These are phyloP conservation scores for Cephus pulcher DNA, from an alignment of 2,888 invertebrate genomes.

Conservation along the genomic window DNA sequence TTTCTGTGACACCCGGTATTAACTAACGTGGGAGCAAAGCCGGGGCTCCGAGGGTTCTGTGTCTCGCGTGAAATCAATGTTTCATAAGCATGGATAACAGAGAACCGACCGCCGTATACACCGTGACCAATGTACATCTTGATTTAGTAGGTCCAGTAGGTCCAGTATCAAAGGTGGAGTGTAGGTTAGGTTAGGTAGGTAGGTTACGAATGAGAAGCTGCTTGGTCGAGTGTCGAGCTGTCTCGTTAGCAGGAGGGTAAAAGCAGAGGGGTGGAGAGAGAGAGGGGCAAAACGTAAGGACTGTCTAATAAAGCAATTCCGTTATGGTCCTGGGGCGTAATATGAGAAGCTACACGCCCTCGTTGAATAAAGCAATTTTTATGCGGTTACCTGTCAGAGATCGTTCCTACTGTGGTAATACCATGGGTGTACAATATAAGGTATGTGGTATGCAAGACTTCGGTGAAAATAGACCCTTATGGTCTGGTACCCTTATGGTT, in stretches of 20 bases:
- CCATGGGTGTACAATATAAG: neutral
- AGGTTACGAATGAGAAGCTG: slow-evolving; percentile 25
- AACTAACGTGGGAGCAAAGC: slow-evolving; percentile 45
- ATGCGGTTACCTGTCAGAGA: slow-evolving; percentile 5
- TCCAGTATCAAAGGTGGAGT: neutral
- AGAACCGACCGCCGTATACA: slow-evolving; percentile 54
- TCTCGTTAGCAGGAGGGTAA: slow-evolving; percentile 58
- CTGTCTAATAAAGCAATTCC: slow-evolving; percentile 64
- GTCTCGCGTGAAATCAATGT: slow-evolving; percentile 66
- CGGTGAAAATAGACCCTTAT: neutral
- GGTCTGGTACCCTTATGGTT: neutral
- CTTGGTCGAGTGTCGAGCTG: slow-evolving; percentile 49
- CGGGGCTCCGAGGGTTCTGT: slow-evolving; percentile 33
- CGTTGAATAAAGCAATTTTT: slow-evolving; percentile 51
- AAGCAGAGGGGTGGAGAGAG: slow-evolving; percentile 31
- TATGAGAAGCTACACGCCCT: slow-evolving; percentile 61
- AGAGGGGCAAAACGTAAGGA: slow-evolving; percentile 13
- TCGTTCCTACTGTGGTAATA: neutral
- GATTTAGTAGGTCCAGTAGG: slow-evolving; percentile 63
- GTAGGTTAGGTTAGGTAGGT: slow-evolving; percentile 6
- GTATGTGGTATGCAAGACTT: neutral
- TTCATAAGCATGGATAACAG: slow-evolving; percentile 64
- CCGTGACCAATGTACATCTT: slow-evolving; percentile 67
- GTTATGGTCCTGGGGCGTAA: slow-evolving; percentile 59
- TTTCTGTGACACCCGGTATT: slow-evolving; percentile 45